A percentile compares a stretch with the other conserved stretches of the same genome.
Evolutionary conservation across 2,888 invertebrate species (phyloP).

Genomic region (Drosophila planitibia): DNA sequence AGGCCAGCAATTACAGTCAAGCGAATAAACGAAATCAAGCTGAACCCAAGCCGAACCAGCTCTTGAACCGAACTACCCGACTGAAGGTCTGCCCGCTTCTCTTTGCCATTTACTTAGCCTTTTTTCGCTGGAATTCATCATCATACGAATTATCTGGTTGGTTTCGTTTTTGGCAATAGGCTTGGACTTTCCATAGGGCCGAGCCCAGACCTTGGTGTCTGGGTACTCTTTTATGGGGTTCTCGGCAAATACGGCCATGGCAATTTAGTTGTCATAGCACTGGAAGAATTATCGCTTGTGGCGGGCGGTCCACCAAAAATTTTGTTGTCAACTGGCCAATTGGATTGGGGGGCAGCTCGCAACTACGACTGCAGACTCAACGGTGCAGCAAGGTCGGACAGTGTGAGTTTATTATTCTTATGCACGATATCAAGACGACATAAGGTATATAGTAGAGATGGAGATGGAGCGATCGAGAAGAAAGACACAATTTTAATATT

Average conservation of each 20-base stretch:
- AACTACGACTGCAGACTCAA: constrained; percentile 19
- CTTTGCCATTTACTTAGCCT: constrained; percentile 68
- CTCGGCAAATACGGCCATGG: constrained; percentile 76
- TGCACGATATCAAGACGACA: constrained; percentile 9
- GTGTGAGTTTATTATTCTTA: constrained; percentile 69
- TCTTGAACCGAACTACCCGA: constrained; percentile 17
- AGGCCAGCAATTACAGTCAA: constrained; percentile 71
- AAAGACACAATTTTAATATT: background rate
- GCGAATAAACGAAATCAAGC: constrained; percentile 56
- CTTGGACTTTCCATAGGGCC: constrained; percentile 39
- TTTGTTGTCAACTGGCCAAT: constrained; percentile 83
- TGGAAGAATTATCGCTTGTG: constrained; percentile 84
- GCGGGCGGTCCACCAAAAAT: constrained; percentile 82
- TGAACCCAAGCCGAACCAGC: constrained; percentile 27
- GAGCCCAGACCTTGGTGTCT: constrained; percentile 13
- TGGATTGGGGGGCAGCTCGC: constrained; percentile 41
- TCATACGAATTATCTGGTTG: constrained; percentile 72
- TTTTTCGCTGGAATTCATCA: constrained; percentile 81
- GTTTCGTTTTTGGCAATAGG: constrained; percentile 59
- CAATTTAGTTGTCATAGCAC: constrained; percentile 85
- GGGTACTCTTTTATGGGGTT: constrained; percentile 34
- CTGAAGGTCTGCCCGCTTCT: constrained; percentile 16
- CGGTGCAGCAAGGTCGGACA: constrained; percentile 58
- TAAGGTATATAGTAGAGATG: constrained; percentile 40
- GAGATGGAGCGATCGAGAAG: background rate